Percentiles rank a stretch among this genome's conserved stretches.
Conservation (phyloP, 2,113 vertebrate species). For the Scolopax mira region DNA sequence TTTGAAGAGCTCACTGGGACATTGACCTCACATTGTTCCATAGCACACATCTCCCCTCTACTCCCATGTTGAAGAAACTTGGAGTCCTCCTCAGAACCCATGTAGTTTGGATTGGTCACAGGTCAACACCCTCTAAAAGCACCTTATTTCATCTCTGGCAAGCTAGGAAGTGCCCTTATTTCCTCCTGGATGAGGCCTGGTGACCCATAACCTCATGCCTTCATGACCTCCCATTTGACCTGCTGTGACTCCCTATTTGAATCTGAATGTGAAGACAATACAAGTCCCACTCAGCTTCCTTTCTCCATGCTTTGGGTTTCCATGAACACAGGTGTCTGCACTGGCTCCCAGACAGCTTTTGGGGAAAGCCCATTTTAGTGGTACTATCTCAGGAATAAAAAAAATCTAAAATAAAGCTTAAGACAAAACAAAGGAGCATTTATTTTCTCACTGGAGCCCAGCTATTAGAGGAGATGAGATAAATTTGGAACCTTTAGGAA, state of each 20-base stretch:
- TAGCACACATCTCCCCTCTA: neutral
- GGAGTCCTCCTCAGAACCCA: neutral
- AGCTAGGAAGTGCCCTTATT: neutral
- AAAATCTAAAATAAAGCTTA: neutral
- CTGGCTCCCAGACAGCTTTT: neutral
- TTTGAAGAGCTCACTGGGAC: neutral
- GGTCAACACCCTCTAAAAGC: neutral
- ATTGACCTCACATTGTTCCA: too few relatives aligned
- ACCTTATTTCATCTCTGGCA: neutral
- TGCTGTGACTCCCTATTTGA: neutral
- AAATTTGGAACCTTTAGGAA: neutral
- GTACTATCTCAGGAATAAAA: neutral
- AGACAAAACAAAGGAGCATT: neutral
- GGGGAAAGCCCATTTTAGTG: neutral
- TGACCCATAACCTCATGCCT: neutral
- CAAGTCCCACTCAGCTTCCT: neutral
- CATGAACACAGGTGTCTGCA: neutral
- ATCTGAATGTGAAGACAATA: neutral
- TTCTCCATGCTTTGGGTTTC: neutral
- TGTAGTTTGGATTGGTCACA: neutral
- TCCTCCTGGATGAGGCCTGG: neutral
- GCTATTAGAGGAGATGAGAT: neutral
- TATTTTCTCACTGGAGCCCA: neutral
- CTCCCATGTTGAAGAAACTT: neutral
- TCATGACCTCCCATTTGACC: neutral